phyloP scores from a whole-genome alignment of 2,113 vertebrate species.

The Noturus placidus region DNA sequence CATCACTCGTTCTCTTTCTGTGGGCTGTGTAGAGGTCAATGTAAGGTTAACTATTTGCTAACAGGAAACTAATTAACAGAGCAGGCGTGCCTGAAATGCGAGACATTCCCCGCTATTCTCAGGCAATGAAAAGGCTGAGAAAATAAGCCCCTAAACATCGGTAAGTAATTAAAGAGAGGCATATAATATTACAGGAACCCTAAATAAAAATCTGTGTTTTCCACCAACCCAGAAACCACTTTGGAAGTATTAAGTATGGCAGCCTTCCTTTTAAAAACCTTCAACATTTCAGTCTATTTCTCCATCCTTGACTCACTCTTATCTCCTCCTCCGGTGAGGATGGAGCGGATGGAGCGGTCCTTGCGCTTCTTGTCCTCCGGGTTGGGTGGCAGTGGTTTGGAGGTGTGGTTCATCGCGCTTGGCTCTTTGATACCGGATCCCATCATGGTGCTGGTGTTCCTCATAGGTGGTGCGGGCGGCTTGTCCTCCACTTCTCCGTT shows the following conservation, averaged over 20 bases:
- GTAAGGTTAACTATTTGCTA: conserved; percentile 27
- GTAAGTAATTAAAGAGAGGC: neutral
- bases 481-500: conserved; percentile 94
- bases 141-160: neutral
- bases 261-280: neutral
- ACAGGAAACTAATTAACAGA: conserved; percentile 32
- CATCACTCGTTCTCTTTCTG: neutral
- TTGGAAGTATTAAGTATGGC: neutral
- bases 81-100: conserved; percentile 4
- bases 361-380: conserved; percentile 95
- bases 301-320: conserved; percentile 79
- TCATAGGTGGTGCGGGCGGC: conserved; percentile 94
- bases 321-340: conserved; percentile 86
- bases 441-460: conserved; percentile 96
- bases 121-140: neutral
- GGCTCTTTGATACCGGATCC: conserved; percentile 85
- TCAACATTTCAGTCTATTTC: neutral
- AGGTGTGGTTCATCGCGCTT: conserved; percentile 85
- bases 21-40: neutral
- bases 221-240: neutral
- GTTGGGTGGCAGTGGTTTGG: conserved; percentile 93
- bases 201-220: neutral
- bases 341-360: conserved; percentile 87
- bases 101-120: neutral
- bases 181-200: neutral